Evolutionary conservation across 2,797 vertebrate species (phyloP).

Genomic region (Nasua narica): DNA sequence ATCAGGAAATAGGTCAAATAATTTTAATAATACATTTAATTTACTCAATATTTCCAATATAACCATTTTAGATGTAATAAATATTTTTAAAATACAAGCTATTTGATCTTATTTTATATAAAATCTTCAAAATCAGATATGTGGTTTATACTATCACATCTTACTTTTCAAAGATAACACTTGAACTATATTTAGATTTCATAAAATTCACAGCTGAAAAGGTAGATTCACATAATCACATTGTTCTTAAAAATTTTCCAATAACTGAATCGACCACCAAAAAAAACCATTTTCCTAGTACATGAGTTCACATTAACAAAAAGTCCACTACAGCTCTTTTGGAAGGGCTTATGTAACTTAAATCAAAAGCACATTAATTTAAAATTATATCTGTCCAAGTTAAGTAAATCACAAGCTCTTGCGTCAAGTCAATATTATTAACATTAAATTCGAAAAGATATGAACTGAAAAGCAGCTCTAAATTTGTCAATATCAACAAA

Average conservation of each 20-base stretch:
- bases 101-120: neutral
- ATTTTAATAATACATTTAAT: conserved; percentile 13
- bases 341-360: neutral
- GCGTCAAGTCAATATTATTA: neutral
- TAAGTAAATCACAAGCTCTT: neutral
- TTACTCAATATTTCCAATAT: neutral
- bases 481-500: conserved; percentile 23
- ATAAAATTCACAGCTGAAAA: conserved; percentile 26
- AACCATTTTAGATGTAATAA: neutral
- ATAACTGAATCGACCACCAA: neutral
- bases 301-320: conserved; percentile 2
- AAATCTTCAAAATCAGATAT: neutral
- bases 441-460: neutral
- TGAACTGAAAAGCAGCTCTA: neutral
- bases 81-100: neutral
- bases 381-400: neutral
- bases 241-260: neutral
- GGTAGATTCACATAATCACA: neutral
- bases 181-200: conserved; percentile 1
- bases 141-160: neutral
- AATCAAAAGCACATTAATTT: neutral
- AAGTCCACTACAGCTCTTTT: neutral
- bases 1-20: neutral
- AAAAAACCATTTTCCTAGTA: neutral
- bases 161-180: neutral